Evolutionary conservation across 2,888 invertebrate genomes (phyloP).

Genomic region (Cerastoderma edule): DNA sequence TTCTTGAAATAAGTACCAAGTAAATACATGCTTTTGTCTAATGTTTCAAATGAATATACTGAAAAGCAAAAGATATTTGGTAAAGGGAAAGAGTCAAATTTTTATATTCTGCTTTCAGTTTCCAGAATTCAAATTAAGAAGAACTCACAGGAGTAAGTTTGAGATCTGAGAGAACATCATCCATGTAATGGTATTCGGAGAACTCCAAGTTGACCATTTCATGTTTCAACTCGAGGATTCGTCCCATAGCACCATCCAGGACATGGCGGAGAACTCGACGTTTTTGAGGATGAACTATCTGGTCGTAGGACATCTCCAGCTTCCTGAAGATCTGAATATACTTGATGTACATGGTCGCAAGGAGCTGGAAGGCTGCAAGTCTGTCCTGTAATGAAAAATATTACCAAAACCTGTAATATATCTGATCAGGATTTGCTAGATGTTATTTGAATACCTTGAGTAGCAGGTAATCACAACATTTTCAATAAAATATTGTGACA

Average conservation of each 20-base stretch:
- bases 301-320: conserved; percentile 93
- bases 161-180: conserved; percentile 90
- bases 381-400: conserved; percentile 78
- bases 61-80: no score
- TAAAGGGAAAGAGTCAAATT: no score
- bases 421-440: no score
- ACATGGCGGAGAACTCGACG: conserved; percentile 88
- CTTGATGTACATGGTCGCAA: conserved; percentile 88
- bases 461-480: no score
- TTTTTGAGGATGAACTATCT: conserved; percentile 96
- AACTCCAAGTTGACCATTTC: conserved; percentile 94
- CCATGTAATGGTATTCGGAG: conserved; percentile 94
- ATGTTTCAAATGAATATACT: no score
- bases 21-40: no score
- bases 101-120: no score
- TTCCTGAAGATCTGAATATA: conserved; percentile 91
- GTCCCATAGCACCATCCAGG: conserved; percentile 88
- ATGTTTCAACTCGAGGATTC: conserved; percentile 93
- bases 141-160: conserved; percentile 88
- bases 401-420: background rate
- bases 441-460: no score
- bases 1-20: no score
- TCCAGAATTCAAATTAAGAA: background rate
- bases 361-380: conserved; percentile 82
- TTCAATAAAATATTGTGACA: no score